These are phyloP conservation scores for Stenopsyche tienmushanensis DNA, from an alignment of 1,140 invertebrate species.

Conservation along the genomic window DNA sequence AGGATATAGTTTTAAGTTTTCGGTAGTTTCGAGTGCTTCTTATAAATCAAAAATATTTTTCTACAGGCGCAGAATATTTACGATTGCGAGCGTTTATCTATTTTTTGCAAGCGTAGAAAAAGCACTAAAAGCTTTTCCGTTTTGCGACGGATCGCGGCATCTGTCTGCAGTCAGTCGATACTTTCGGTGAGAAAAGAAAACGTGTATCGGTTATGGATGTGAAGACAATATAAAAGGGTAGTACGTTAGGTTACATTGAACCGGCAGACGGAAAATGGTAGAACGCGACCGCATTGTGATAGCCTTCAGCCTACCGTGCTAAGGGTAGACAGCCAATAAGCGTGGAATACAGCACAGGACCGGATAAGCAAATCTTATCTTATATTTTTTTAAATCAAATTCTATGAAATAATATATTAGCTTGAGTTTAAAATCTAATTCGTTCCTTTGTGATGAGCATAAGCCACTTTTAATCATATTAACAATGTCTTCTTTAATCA, in stretches of 20 bases:
- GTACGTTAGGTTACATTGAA: slow-evolving; percentile 29
- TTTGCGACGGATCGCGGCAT: too few relatives aligned
- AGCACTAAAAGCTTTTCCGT: too few relatives aligned
- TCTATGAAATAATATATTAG: too few relatives aligned
- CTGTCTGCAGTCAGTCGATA: too few relatives aligned
- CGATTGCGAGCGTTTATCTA: too few relatives aligned
- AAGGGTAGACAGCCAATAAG: slow-evolving; percentile 31
- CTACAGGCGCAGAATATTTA: too few relatives aligned
- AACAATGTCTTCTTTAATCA: slow-evolving; percentile 4
- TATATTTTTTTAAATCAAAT: neutral
- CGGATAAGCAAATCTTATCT: slow-evolving; percentile 12
- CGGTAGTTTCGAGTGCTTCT: too few relatives aligned
- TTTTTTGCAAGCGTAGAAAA: too few relatives aligned
- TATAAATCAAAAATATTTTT: too few relatives aligned
- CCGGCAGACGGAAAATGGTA: slow-evolving; percentile 30
- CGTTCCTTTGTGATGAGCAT: neutral
- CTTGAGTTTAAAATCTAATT: neutral
- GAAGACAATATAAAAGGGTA: slow-evolving; percentile 4
- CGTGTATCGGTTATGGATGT: too few relatives aligned
- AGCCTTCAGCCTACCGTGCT: slow-evolving; percentile 30
- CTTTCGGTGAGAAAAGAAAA: too few relatives aligned
- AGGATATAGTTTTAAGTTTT: too few relatives aligned
- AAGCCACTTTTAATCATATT: neutral
- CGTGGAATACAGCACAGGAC: slow-evolving; percentile 19
- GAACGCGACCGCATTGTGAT: slow-evolving; percentile 34